Percentiles rank a stretch among this genome's conserved stretches.
These are phyloP conservation scores for Drosophila virilis DNA, from an alignment of 1,140 invertebrate genomes.

Conservation along the genomic window DNA sequence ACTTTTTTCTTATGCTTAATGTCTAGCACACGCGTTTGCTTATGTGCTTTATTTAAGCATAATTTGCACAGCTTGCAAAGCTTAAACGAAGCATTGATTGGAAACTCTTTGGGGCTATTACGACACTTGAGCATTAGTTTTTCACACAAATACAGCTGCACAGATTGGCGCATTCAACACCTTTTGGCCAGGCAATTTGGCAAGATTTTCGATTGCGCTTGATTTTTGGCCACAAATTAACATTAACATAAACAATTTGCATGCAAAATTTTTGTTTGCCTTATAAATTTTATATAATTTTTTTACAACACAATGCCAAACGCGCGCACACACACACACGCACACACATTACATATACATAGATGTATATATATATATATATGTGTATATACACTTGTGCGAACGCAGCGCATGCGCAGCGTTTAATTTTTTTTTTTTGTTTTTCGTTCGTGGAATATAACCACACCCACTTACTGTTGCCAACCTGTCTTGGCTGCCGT, in stretches of 20 bases:
- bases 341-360: conserved; percentile 9
- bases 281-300: conserved; percentile 49
- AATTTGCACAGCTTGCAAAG: background rate
- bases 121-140: conserved; percentile 34
- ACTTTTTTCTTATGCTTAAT: conserved; percentile 1
- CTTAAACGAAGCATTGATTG: background rate
- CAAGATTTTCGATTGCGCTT: background rate
- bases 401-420: conserved; percentile 51
- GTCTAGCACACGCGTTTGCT: conserved; percentile 6
- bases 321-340: conserved; percentile 11
- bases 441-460: background rate
- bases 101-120: conserved; percentile 25
- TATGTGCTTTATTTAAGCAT: background rate
- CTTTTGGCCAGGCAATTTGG: conserved; percentile 6
- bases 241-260: conserved; percentile 14
- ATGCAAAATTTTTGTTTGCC: conserved; percentile 34
- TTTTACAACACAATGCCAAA: conserved; percentile 35
- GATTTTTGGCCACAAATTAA: conserved; percentile 17
- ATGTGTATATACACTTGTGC: conserved; percentile 49
- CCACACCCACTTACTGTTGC: conserved; percentile 75
- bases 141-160: conserved; percentile 34
- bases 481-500: conserved; percentile 75
- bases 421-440: background rate
- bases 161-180: conserved; percentile 26
- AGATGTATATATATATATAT: conserved; percentile 10